A percentile compares a stretch with the other conserved stretches of the same genome.
Evolutionary conservation across 2,113 vertebrate genomes (phyloP).

Genomic region (Thinocorus orbignyianus): DNA sequence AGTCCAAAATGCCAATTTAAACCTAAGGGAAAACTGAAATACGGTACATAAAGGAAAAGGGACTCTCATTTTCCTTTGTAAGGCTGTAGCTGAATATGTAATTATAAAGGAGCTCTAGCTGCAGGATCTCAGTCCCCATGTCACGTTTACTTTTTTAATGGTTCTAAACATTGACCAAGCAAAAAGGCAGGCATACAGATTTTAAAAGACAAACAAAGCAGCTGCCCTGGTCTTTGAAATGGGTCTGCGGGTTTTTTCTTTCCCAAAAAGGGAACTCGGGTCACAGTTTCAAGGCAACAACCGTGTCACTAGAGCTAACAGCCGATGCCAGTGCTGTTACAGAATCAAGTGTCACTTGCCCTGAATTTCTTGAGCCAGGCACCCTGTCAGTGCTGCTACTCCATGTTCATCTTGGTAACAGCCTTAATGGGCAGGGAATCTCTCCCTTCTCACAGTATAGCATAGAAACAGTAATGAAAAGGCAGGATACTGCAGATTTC

Average conservation of each 20-base stretch:
- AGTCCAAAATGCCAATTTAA: conserved; percentile 76
- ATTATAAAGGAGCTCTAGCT: conserved; percentile 64
- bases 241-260: neutral
- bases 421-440: neutral
- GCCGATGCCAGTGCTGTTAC: neutral
- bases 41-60: conserved; percentile 58
- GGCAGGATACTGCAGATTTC: neutral
- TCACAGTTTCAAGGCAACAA: conserved; percentile 3
- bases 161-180: conserved; percentile 60
- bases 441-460: neutral
- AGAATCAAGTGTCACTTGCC: conserved; percentile 31
- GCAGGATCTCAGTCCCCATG: conserved; percentile 46
- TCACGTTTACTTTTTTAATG: conserved; percentile 46
- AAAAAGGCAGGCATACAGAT: conserved; percentile 7
- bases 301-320: conserved; percentile 6
- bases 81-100: conserved; percentile 64
- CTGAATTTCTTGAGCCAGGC: conserved; percentile 27
- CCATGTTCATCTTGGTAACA: neutral
- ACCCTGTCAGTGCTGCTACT: neutral
- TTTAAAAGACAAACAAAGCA: conserved; percentile 53
- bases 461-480: neutral
- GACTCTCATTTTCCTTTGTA: conserved; percentile 73
- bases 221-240: conserved; percentile 29
- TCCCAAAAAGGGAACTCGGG: neutral
- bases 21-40: conserved; percentile 65